Conservation (phyloP, 2,888 invertebrate species). For the Quadriops clusia region DNA sequence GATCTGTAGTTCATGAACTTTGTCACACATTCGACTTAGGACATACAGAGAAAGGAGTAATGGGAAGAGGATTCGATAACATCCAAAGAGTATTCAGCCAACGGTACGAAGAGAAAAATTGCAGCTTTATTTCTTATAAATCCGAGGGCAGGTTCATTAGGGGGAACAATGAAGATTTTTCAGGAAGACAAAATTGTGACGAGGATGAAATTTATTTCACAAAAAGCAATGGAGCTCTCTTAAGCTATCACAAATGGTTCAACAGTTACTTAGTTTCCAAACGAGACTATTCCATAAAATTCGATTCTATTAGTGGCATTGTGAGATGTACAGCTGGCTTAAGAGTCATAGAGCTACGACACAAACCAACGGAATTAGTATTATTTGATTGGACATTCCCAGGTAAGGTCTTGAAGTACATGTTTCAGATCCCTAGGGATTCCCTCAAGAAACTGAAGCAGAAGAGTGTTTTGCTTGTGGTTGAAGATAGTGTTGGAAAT, state of each 20-base stretch:
- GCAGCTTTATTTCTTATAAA: too few species aligned
- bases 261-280: neutral
- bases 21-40: constrained; percentile 91
- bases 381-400: constrained; percentile 52
- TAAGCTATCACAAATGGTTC: constrained; percentile 53
- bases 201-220: constrained; percentile 50
- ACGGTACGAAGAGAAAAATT: neutral
- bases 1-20: constrained; percentile 85
- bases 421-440: constrained; percentile 45
- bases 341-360: constrained; percentile 53
- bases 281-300: constrained; percentile 18
- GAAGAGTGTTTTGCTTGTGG: constrained; percentile 48
- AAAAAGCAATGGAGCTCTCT: constrained; percentile 51
- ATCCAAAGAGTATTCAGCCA: constrained; percentile 63
- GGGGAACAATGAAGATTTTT: too few species aligned
- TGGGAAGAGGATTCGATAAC: constrained; percentile 84
- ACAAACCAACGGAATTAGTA: constrained; percentile 48
- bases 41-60: constrained; percentile 81
- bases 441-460: constrained; percentile 40
- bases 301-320: constrained; percentile 29
- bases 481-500: constrained; percentile 56
- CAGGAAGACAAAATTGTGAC: too few species aligned
- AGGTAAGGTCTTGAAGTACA: constrained; percentile 44
- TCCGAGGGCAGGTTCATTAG: too few species aligned
- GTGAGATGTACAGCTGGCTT: constrained; percentile 52